Percentiles rank a stretch among this genome's conserved stretches.
These are phyloP conservation scores for Sylvietta virens DNA, from an alignment of 2,113 vertebrate genomes.

Conservation along the genomic window DNA sequence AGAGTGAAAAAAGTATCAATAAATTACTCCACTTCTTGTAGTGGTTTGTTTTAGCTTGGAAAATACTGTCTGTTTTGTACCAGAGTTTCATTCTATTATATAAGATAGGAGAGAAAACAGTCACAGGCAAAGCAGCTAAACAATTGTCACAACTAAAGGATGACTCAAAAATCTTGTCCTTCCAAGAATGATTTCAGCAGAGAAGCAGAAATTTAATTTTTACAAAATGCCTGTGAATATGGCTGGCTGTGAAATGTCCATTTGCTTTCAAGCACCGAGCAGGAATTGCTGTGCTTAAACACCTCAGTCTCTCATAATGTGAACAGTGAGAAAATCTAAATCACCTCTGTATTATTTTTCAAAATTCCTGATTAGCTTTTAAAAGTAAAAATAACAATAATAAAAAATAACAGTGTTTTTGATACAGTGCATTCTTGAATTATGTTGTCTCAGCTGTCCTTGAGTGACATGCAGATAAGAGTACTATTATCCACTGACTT, in stretches of 20 bases:
- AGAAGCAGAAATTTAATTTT: background rate
- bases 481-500: background rate
- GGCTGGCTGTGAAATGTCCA: background rate
- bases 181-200: background rate
- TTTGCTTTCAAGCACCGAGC: background rate
- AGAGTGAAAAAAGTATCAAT: background rate
- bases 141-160: background rate
- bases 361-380: background rate
- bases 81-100: background rate
- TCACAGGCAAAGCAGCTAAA: background rate
- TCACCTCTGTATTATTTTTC: background rate
- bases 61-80: background rate
- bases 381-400: too few species aligned
- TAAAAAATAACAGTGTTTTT: background rate
- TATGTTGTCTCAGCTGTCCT: background rate
- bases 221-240: background rate
- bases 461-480: background rate
- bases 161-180: background rate
- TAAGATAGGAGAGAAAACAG: background rate
- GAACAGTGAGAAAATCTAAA: background rate
- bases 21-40: background rate
- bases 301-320: background rate
- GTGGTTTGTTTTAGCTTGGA: background rate
- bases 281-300: background rate
- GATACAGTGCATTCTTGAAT: background rate